Conservation (phyloP, 2,888 invertebrate genomes). For the Danaus chrysippus region DNA sequence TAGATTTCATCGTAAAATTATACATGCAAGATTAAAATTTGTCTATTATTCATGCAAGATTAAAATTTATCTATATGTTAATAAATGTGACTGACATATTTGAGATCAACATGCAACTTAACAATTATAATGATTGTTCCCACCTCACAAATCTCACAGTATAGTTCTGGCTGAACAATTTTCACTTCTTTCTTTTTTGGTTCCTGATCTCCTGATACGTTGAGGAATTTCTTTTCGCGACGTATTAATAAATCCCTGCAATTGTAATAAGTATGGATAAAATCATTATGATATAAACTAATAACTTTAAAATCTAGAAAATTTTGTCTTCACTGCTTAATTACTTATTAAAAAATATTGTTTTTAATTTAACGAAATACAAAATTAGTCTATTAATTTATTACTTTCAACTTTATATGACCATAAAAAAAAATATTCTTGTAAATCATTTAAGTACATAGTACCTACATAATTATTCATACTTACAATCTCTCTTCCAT, state of each 20-base stretch:
- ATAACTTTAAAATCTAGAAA: no score
- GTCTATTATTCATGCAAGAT: no score
- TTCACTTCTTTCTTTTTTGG: conserved; percentile 29
- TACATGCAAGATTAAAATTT: no score
- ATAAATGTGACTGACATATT: no score
- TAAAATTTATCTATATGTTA: no score
- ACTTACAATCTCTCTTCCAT: conserved; percentile 42
- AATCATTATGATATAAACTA: background rate
- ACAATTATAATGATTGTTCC: no score
- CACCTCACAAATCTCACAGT: conserved; percentile 65
- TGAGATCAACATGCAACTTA: no score
- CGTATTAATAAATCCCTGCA: conserved; percentile 57
- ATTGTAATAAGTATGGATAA: background rate
- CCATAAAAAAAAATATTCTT: background rate
- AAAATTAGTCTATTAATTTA: no score
- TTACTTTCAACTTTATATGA: background rate
- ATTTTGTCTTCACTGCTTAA: no score
- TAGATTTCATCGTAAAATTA: no score
- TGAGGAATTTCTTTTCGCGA: conserved; percentile 54
- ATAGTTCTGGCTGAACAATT: conserved; percentile 44
- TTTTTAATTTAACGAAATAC: no score
- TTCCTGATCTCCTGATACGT: conserved; percentile 30
- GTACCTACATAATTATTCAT: background rate
- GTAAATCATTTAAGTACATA: background rate
- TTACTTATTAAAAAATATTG: no score